phyloP scores from a whole-genome alignment of 2,797 vertebrate species.

The Helarctos malayanus region DNA sequence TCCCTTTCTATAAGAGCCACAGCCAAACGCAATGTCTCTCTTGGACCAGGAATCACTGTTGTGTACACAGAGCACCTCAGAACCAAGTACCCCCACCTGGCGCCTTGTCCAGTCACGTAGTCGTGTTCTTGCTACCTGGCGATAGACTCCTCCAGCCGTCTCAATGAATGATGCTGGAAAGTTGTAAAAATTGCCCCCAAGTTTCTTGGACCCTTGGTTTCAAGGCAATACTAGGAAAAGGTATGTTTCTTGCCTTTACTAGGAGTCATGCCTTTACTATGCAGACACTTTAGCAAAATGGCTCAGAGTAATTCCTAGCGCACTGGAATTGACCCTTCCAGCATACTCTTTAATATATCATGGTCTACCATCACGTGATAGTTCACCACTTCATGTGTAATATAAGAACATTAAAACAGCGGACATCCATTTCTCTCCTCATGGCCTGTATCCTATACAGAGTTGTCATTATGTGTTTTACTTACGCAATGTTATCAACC shows the following conservation, averaged over 20 bases:
- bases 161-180: not conserved
- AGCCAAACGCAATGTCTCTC: not conserved
- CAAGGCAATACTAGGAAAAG: not conserved
- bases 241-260: not conserved
- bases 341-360: not conserved
- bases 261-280: not conserved
- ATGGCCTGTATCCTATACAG: not conserved
- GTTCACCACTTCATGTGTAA: not conserved
- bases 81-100: not conserved
- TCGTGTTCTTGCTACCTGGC: not conserved
- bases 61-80: not conserved
- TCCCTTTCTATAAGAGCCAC: not conserved
- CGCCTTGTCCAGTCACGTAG: no score
- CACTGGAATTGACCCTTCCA: not conserved
- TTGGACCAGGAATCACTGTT: not conserved
- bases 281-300: not conserved
- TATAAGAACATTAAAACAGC: not conserved
- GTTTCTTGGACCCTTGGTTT: not conserved
- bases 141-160: not conserved
- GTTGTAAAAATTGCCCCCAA: not conserved
- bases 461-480: not conserved
- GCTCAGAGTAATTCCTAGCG: not conserved
- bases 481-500: not conserved
- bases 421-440: not conserved
- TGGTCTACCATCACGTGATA: not conserved